Conservation (phyloP, 2,888 invertebrate genomes). For the Tinea pellionella region DNA sequence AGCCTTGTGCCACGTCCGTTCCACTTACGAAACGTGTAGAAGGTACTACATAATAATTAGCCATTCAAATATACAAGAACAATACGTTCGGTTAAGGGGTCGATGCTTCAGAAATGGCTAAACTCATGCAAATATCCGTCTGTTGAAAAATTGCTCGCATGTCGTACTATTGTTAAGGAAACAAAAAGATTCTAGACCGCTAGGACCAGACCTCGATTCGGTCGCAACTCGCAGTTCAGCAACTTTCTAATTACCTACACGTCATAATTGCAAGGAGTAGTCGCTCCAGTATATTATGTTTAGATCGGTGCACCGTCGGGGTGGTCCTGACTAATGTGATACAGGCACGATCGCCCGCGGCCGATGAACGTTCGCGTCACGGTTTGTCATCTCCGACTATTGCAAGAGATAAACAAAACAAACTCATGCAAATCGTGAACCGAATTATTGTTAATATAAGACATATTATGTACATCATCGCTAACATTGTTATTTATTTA, state of each 20-base stretch:
- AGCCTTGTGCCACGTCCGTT: conserved; percentile 31
- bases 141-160: conserved; percentile 34
- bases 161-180: conserved; percentile 37
- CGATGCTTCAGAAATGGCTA: conserved; percentile 30
- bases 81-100: conserved; percentile 52
- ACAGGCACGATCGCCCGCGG: conserved; percentile 25
- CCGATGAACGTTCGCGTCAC: neutral
- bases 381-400: conserved; percentile 3
- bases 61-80: conserved; percentile 52
- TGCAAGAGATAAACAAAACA: neutral
- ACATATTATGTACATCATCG: too few species aligned
- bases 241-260: conserved; percentile 5
- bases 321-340: conserved; percentile 51
- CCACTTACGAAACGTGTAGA: conserved; percentile 51
- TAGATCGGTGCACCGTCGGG: conserved; percentile 20
- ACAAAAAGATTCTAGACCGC: conserved; percentile 36
- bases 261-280: neutral
- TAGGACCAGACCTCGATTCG: conserved; percentile 18
- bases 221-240: neutral
- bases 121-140: conserved; percentile 48
- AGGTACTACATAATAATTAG: conserved; percentile 37
- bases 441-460: neutral
- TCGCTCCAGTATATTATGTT: conserved; percentile 5
- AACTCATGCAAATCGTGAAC: neutral
- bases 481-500: too few species aligned